phyloP scores from a whole-genome alignment of 23 tunicate species.

The Styela clava region DNA sequence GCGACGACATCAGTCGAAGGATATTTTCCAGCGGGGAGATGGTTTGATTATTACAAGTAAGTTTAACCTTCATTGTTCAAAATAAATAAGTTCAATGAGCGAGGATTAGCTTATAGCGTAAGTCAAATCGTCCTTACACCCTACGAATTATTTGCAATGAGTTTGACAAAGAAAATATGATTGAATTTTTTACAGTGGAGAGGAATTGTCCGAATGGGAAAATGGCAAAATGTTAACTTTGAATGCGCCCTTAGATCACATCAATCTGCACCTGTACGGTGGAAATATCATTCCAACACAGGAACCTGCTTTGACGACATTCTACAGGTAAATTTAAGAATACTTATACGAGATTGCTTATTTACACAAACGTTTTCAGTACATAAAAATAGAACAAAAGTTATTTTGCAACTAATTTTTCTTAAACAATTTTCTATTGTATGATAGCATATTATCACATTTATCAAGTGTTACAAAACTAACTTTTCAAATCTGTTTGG shows the following conservation, averaged over 20 bases:
- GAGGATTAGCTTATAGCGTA: too few species aligned
- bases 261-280: constrained; percentile 71
- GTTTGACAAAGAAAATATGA: too few species aligned
- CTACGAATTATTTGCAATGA: too few species aligned
- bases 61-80: not conserved
- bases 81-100: not conserved
- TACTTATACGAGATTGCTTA: too few species aligned
- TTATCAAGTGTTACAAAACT: too few species aligned
- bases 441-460: too few species aligned
- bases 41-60: constrained; percentile 76
- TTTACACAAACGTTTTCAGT: too few species aligned
- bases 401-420: too few species aligned
- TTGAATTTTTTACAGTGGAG: constrained; percentile 41
- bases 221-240: constrained; percentile 38
- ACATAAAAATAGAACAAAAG: too few species aligned
- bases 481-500: too few species aligned
- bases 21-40: constrained; percentile 70
- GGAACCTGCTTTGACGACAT: constrained; percentile 31
- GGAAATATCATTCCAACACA: constrained; percentile 79
- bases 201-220: constrained; percentile 30
- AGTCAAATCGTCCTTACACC: too few species aligned
- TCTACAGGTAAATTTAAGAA: constrained; percentile 20
- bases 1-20: constrained; percentile 51
- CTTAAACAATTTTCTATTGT: too few species aligned
- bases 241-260: constrained; percentile 75